Evolutionary conservation across 2,888 invertebrate genomes (phyloP).

Genomic region (Tethea ocularis): DNA sequence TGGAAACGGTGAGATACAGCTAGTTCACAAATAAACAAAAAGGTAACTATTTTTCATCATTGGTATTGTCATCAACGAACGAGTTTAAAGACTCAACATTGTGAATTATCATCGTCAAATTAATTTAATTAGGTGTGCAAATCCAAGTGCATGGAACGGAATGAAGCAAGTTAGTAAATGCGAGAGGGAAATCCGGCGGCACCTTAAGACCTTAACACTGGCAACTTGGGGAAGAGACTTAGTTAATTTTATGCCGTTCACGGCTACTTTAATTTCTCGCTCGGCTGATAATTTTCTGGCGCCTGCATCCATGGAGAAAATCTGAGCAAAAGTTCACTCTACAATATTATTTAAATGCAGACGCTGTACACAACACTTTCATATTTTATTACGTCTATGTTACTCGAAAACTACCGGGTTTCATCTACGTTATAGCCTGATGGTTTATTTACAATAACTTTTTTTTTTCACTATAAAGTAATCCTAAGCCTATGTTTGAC

Average conservation of each 20-base stretch:
- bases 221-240: conserved; percentile 49
- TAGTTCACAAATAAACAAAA: neutral
- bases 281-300: conserved; percentile 75
- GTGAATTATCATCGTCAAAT: conserved; percentile 35
- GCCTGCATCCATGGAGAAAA: conserved; percentile 66
- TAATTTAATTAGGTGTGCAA: conserved; percentile 63
- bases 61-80: neutral
- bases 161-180: conserved; percentile 36
- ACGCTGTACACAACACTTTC: conserved; percentile 42
- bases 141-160: conserved; percentile 50
- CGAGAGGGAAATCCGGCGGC: conserved; percentile 45
- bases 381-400: conserved; percentile 40
- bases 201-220: conserved; percentile 59
- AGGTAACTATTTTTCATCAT: neutral
- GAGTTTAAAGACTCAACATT: neutral
- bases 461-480: too few species aligned
- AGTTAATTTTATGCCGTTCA: conserved; percentile 80
- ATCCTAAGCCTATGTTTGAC: too few species aligned
- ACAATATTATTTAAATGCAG: conserved; percentile 64
- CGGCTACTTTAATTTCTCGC: conserved; percentile 79
- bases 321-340: conserved; percentile 59
- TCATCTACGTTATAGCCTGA: neutral
- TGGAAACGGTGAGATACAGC: too few species aligned
- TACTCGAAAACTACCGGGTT: conserved; percentile 16
- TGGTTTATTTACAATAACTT: conserved; percentile 15